Base-by-base conservation (phyloP, 2,888 invertebrate genomes). In the Rotaria macrura region DNA sequence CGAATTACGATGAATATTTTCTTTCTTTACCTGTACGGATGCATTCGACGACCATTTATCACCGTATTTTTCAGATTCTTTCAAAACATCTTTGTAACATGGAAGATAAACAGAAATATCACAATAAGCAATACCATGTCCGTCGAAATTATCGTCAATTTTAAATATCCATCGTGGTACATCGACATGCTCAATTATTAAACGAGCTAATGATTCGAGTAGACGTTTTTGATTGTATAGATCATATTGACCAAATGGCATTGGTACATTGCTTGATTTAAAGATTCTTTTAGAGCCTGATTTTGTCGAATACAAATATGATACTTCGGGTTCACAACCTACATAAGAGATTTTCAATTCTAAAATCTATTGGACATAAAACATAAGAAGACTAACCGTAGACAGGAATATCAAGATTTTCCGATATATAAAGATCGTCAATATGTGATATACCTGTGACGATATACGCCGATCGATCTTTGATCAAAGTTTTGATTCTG, bases 211-310 rank as follows among this genome's bases (percentile, higher is more conserved):
- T 84, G 89, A 89, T 85, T 91, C 91, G 87, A 90, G 89, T 23
- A 91, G 88, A 90, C 90, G 90, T n/a, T 89, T 89, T 38, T 89
- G 87, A 86, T 89, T 90, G 87, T 90, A 91, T 14, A 91, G 88
- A 87, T 91, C 91, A 87, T 89, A 90, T 88, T 90, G 90, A 85
- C 90, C 89, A 1, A 90, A 90, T 12, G 91, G 90, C 84, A 89
- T 88, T n/a, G 88, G 88, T 4, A 90, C 89, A 54, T 88, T 88
- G 72, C 90, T 90, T 87, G 89, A 89, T 84, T 89, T 89, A 87
- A 91, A 91, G 54, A 91, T 89, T 49, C 91, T 87, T 87, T 90
- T 90, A 86, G 90, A 89, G 2, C 91, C 91, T 23, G 91, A 91
- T 87, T 91, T 91, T 12, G 90, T 90, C 40, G 89, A 89, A 87